Base-by-base conservation (phyloP, 2,888 invertebrate species). In the Nasonovia ribisnigri region DNA sequence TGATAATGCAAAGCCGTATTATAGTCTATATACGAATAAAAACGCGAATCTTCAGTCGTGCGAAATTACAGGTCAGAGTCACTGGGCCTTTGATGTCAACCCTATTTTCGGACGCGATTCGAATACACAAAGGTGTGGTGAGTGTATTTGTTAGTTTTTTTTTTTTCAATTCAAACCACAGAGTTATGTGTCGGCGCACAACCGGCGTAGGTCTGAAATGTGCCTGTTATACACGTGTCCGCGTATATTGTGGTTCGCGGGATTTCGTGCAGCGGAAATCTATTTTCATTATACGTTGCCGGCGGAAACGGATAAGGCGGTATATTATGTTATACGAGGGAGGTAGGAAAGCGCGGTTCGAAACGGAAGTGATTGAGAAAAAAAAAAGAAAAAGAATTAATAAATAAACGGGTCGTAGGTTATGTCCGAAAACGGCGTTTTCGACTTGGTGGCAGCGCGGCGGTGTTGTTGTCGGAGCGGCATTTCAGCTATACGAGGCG, bases 41-140 rank as follows among this genome's bases (percentile, higher is more conserved):
- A 36, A 77, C 42, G 48, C 20, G 42, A 90, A 77, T 90, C 77
- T 20, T 77, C 48, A 48, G 77, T 77, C 67, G 90, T 90, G 77
- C 48, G 67, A 90, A 77, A 90, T 90, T 77, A 77, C 48, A 67
- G 90, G n/a, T 46, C 11, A 24, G 48, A 3, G 26, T 29, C 67
- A 77, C 36, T 29, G 0, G 10, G 67, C 77, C 48, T 90, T 90
- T 90, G 77, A 90, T 77, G 90, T 67, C 29, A 29, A 29, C 24
- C 43, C 36, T 13, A 88, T 67, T n/a, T 90, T 48, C 6, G 36
- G 67, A 90, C 77, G 90, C 36, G 90, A 51, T 46, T 43, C 36
- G 89, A 57, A 89, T 60, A 57, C 29, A 60, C 57, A 89, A 89
- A 89, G 57, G 29, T 29, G 42, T 57, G 42, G 42, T 42, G 57